Conservation (phyloP, 2,888 invertebrate genomes). For the Sminthurinus aureus region DNA sequence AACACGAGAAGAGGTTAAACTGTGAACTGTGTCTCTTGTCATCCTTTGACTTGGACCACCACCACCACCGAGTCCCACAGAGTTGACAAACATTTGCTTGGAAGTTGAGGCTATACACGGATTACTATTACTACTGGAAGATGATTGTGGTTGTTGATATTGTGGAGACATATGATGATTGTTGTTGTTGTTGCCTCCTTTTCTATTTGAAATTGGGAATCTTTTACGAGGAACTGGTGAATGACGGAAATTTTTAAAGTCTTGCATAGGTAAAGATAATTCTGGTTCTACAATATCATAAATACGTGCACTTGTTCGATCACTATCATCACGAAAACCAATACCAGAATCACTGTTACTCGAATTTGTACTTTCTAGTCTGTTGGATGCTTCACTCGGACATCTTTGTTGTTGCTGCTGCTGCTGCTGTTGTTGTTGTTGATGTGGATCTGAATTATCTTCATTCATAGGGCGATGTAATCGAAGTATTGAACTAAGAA, state of each 20-base stretch:
- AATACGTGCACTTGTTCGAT: constrained; percentile 69
- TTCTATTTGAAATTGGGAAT: constrained; percentile 45
- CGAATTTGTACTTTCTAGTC: constrained; percentile 74
- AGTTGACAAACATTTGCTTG: constrained; percentile 24
- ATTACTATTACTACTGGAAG: constrained; percentile 25
- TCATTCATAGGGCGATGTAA: constrained; percentile 63
- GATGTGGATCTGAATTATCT: neutral
- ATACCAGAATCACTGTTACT: constrained; percentile 96
- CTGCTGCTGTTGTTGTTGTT: constrained; percentile 1
- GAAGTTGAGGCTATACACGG: constrained; percentile 40
- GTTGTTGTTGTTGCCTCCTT: neutral
- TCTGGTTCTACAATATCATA: constrained; percentile 58
- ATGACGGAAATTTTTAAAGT: constrained; percentile 36
- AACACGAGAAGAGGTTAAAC: constrained; percentile 10
- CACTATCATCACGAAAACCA: constrained; percentile 88
- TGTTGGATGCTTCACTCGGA: constrained; percentile 59
- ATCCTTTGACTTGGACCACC: constrained; percentile 13
- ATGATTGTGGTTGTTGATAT: constrained; percentile 3
- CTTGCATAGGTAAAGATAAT: neutral
- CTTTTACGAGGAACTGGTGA: constrained; percentile 48
- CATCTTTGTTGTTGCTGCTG: constrained; percentile 45
- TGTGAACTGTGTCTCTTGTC: constrained; percentile 3
- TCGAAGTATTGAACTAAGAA: constrained; percentile 69
- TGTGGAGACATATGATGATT: constrained; percentile 27
- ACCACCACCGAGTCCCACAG: neutral